Percentiles rank a stretch among this genome's conserved stretches.
phyloP scores from a whole-genome alignment of 2,113 vertebrate species.

The human region GRCh38 chr21:18361001-18361500 shows the following conservation, averaged over 20 bases:
- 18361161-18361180: background rate
- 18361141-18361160: background rate
- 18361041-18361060: background rate
- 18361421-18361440: background rate
- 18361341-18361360: background rate
- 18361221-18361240: background rate
- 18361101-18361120: background rate
- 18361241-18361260: background rate
- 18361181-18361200: background rate
- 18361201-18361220: background rate
- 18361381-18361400: background rate
- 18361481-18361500: background rate
- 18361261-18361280: background rate
- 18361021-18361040: background rate
- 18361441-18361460: background rate
- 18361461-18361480: background rate
- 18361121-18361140: background rate
- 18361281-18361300: background rate
- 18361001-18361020: background rate
- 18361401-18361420: background rate
- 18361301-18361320: background rate
- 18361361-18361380: background rate
- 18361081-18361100: background rate
- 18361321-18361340: background rate
- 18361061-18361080: background rate